Percentiles rank a stretch among this genome's conserved stretches.
Conservation (phyloP, 2,888 invertebrate species). For the Pachymerium ferrugineum region DNA sequence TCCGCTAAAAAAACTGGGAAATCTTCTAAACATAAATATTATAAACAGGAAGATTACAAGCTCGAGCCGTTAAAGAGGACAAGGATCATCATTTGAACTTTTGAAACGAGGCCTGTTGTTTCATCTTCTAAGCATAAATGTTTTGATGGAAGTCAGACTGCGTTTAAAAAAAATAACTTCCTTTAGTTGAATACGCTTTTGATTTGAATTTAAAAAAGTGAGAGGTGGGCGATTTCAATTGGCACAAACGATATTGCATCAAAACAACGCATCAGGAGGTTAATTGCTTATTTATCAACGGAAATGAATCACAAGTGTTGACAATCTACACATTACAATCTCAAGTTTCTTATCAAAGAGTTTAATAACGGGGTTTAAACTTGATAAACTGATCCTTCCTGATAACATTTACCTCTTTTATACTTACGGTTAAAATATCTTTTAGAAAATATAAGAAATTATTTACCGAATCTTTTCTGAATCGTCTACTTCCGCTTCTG, state of each 20-base stretch:
- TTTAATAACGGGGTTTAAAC: too few species aligned
- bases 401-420: background rate
- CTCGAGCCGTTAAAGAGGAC: background rate
- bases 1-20: background rate
- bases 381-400: background rate
- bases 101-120: background rate
- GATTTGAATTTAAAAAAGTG: background rate
- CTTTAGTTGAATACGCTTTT: background rate
- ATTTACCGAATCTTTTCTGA: conserved; percentile 38
- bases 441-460: background rate
- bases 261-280: background rate
- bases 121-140: background rate
- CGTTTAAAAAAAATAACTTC: too few species aligned
- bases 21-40: background rate
- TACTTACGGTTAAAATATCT: background rate
- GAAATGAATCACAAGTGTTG: background rate
- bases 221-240: background rate
- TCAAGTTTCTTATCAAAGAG: too few species aligned
- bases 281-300: background rate
- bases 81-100: conserved; percentile 1
- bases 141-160: too few species aligned
- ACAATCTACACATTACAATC: too few species aligned
- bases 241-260: background rate
- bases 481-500: conserved; percentile 60
- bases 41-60: background rate